Conservation (phyloP, 1,140 invertebrate genomes). For the Drosophila tropicalis region DNA sequence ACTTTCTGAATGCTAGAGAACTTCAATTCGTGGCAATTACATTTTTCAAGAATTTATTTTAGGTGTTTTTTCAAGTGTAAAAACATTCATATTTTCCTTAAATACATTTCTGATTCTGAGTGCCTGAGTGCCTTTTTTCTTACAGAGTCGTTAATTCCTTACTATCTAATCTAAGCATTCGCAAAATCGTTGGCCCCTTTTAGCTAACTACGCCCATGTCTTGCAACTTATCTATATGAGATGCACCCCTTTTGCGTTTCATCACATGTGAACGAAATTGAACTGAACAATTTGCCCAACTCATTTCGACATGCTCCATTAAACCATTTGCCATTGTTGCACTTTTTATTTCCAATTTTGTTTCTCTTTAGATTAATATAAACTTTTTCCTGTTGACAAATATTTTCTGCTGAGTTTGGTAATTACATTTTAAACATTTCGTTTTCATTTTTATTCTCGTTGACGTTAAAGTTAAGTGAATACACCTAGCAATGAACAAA, state of each 20-base stretch:
- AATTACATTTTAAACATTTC: slow-evolving; percentile 27
- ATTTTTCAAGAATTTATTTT: too few species aligned
- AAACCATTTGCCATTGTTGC: slow-evolving; percentile 77
- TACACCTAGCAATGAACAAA: slow-evolving; percentile 49
- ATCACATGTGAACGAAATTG: slow-evolving; percentile 22
- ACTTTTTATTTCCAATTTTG: slow-evolving; percentile 38
- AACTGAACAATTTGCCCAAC: slow-evolving; percentile 50
- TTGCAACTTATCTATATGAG: slow-evolving; percentile 9
- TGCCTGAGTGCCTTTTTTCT: too few species aligned
- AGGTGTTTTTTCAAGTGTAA: too few species aligned
- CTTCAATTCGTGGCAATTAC: too few species aligned
- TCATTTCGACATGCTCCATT: slow-evolving; percentile 76
- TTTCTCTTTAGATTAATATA: slow-evolving; percentile 55
- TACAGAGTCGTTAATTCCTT: too few species aligned
- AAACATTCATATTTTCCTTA: too few species aligned
- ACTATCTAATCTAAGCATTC: too few species aligned
- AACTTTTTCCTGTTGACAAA: slow-evolving; percentile 45
- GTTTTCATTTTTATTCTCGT: slow-evolving; percentile 3
- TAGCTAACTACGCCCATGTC: slow-evolving; percentile 28
- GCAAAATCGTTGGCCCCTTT: not conserved
- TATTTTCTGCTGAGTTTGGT: slow-evolving; percentile 62
- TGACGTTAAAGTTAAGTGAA: slow-evolving; percentile 35
- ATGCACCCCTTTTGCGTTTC: slow-evolving; percentile 48
- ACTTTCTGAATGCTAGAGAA: too few species aligned
- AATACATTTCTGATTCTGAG: too few species aligned